Base-by-base conservation (phyloP, 2,113 vertebrate genomes). In the Empidonax traillii region DNA sequence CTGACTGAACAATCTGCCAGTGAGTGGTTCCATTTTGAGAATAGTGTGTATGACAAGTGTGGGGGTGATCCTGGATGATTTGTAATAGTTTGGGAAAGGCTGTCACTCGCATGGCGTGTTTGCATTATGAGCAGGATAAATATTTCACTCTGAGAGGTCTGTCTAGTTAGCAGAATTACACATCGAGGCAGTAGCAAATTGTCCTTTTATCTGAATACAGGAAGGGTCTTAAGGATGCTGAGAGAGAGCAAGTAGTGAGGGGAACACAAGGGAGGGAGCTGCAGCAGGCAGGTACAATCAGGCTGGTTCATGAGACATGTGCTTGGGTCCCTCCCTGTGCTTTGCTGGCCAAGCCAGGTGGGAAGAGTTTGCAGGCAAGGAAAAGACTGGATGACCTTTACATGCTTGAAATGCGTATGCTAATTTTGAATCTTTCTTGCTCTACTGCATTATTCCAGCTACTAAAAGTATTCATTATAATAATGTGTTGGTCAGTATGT, bases 81-180 rank as follows among this genome's bases (percentile, higher is more conserved):
- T 65, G 78, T 66, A 77, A 59, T 73, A 59, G 65, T 77, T 75
- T 89, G 89, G 93, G 44, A 85, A 85, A 81, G 84, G 61, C 88
- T 96, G 82, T 90, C 90, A 77, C 82, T 88, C 8, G 0, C 2
- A 4, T 56, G 82, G 78, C 0, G 0, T 88, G 87, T 94, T 90
- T 92, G 92, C 49, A 20, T 90, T n/a, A 49, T 23, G 23, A 93
- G 56, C 76, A 80, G 76, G 73, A 55, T 85, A 94, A 92, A 93
- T 89, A 93, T 81, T 93, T 88, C 94, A 18, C 55, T 55, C 19
- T 8, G 31, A 74, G 82, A 80, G 85, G 41, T 65, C 83, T 84
- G 76, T 55, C 73, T 93, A 8, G 69, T 56, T 72, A 89, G 84
- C 81, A 91, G 77, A 81, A 77, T 66, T 89, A 43, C 1, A 0